Conservation (phyloP, 2,113 vertebrate species). For the Phoenicopterus ruber region DNA sequence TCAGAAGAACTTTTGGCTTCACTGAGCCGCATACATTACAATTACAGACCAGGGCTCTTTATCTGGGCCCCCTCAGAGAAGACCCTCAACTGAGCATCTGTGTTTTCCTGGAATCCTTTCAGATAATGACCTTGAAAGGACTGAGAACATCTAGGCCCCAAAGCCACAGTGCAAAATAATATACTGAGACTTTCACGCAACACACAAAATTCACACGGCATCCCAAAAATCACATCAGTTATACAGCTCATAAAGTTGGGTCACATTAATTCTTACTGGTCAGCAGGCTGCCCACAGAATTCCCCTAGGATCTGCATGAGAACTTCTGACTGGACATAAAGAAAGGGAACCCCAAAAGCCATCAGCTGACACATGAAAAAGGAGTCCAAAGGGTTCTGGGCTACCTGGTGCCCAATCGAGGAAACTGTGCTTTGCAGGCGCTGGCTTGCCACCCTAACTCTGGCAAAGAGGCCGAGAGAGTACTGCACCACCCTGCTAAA, state of each 20-base stretch:
- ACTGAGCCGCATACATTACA: background rate
- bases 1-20: background rate
- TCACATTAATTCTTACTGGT: slow-evolving; percentile 18
- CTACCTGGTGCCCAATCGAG: slow-evolving; percentile 85
- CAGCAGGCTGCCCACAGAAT: slow-evolving; percentile 69
- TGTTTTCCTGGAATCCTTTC: slow-evolving; percentile 13
- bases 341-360: slow-evolving; percentile 84
- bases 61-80: background rate
- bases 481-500: slow-evolving; percentile 77
- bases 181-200: background rate
- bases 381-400: slow-evolving; percentile 86
- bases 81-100: slow-evolving; percentile 5
- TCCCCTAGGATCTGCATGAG: slow-evolving; percentile 82
- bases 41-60: background rate
- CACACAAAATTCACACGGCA: background rate
- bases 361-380: slow-evolving; percentile 93
- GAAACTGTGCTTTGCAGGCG: slow-evolving; percentile 79
- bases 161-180: slow-evolving; percentile 10
- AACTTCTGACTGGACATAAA: slow-evolving; percentile 82
- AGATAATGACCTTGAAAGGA: background rate
- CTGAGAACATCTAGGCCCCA: background rate
- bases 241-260: background rate
- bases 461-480: slow-evolving; percentile 74
- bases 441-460: slow-evolving; percentile 74
- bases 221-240: background rate